Evolutionary conservation across 2,797 vertebrate genomes (phyloP), one percentile per base, ranked within the genome.

Genomic region (Clarias platycephalus): DNA sequence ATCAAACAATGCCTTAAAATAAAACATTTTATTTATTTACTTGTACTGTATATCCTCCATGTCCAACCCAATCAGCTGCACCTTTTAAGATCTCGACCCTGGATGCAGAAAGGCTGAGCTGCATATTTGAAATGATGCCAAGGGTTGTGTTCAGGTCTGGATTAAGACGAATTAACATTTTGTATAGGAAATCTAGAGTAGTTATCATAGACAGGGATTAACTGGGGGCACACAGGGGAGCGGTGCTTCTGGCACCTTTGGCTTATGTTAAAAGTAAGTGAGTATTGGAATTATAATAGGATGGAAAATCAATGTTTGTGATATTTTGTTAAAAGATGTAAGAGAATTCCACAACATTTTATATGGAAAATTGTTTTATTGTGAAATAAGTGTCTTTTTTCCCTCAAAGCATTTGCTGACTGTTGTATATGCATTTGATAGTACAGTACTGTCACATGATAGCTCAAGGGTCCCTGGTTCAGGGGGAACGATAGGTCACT

Each of bases 381-480:
- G 49, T 64, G 0, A 62, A 44, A 53, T 31, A 26, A 13, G 24
- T 40, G 13, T 66, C 62, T 66, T 4, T 18, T 22, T 80, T 44
- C 1, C n/a, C 2, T 24, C 37, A 64, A 18, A 37, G 75, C 22
- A 77, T 15, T 24, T 24, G 4, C 7, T 49, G 37, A 49, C 16
- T 64, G 31, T n/a, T 78, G 13, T 37, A 24, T 64, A 80, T 49
- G 77, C n/a, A 64, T 80, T 64, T 78, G 26, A n/a, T 78, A 62
- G 58, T 62, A 78, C 4, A 62, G 58, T 62, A 78, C 4, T 62
- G 57, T 34, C 24, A 13, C 9, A 3, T 76, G 24, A 31, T 5
- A 60, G 31, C 9, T 77, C 2, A 8, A 75, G 24, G 22, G 68
- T 49, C 40, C 12, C 44, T 75, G 72, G 26, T 9, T 55, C 9